Percentiles rank a stretch among this genome's conserved stretches.
These are phyloP conservation scores for Actinemys pallida DNA, from an alignment of 2,113 vertebrate genomes.

Conservation along the genomic window DNA sequence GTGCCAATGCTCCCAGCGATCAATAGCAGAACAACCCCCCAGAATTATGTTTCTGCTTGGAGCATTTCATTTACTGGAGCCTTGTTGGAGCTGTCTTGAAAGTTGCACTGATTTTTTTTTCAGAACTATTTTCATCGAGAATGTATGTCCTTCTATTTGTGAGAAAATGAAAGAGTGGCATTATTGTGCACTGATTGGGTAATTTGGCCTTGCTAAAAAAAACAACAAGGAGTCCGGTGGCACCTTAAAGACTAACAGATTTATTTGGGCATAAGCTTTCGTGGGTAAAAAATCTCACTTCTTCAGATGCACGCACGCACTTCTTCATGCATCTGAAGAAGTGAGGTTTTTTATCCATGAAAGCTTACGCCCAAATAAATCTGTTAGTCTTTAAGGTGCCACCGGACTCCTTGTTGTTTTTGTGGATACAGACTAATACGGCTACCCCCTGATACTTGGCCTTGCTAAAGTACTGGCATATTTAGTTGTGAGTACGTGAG, in stretches of 20 bases:
- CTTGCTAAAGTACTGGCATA: neutral
- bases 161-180: neutral
- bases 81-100: neutral
- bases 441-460: neutral
- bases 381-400: too few species aligned
- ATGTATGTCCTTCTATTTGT: neutral
- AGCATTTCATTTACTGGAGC: neutral
- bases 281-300: too few species aligned
- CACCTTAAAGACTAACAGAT: too few species aligned
- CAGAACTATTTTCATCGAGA: neutral
- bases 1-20: rapidly evolving
- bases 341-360: too few species aligned
- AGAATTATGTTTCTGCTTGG: neutral
- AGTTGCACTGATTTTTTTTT: neutral
- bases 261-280: too few species aligned
- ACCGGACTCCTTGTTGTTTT: too few species aligned
- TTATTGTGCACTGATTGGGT: rapidly evolving
- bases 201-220: neutral
- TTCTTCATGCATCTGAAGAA: too few species aligned
- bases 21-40: rapidly evolving
- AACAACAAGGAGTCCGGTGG: too few species aligned
- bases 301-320: too few species aligned
- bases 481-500: neutral
- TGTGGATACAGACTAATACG: too few species aligned
- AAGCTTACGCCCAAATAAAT: too few species aligned